Evolutionary conservation across 2,797 vertebrate genomes (phyloP).

Genomic region (Anableps anableps): DNA sequence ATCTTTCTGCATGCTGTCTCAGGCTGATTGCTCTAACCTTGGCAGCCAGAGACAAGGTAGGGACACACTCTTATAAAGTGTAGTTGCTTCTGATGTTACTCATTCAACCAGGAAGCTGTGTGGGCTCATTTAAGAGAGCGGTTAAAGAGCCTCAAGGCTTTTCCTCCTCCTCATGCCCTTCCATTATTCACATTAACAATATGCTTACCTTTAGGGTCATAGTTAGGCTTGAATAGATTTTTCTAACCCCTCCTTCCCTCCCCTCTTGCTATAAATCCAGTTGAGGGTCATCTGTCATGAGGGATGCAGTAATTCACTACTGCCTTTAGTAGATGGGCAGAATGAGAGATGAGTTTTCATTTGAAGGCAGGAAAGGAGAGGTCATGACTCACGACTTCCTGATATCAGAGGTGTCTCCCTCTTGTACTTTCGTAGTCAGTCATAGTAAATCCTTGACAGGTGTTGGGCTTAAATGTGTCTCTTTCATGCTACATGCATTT

Average conservation of each 20-base stretch:
- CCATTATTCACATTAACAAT: slow-evolving; percentile 27
- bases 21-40: slow-evolving; percentile 63
- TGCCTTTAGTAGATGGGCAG: neutral
- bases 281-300: slow-evolving; percentile 19
- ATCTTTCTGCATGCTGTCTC: slow-evolving; percentile 39
- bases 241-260: neutral
- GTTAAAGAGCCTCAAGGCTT: slow-evolving; percentile 26
- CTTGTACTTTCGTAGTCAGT: slow-evolving; percentile 38
- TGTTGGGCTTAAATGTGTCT: slow-evolving; percentile 59
- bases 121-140: slow-evolving; percentile 22
- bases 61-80: slow-evolving; percentile 58
- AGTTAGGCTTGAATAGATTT: neutral
- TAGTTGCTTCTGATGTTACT: slow-evolving; percentile 52
- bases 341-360: slow-evolving; percentile 15
- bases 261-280: slow-evolving; percentile 1
- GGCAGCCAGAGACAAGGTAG: slow-evolving; percentile 40
- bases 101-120: slow-evolving; percentile 38
- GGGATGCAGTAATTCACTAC: neutral
- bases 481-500: slow-evolving; percentile 38
- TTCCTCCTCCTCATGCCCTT: slow-evolving; percentile 2
- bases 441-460: slow-evolving; percentile 68
- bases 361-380: slow-evolving; percentile 20
- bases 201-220: slow-evolving; percentile 26
- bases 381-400: slow-evolving; percentile 23
- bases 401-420: slow-evolving; percentile 26